These are phyloP conservation scores for Notocelia uddmanniana DNA, from an alignment of 2,888 invertebrate species.

Conservation along the genomic window DNA sequence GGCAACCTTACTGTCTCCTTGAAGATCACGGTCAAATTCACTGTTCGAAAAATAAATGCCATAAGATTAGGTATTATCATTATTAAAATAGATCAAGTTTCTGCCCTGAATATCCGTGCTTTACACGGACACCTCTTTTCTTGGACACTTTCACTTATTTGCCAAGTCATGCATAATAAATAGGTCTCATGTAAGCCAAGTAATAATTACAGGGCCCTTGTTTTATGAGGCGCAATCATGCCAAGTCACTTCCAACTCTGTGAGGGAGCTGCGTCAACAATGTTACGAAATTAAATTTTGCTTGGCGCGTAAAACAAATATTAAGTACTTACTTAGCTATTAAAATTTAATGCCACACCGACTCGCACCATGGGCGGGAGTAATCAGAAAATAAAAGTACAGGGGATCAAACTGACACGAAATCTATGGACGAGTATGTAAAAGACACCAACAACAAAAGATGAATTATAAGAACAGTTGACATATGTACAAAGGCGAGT, in stretches of 20 bases:
- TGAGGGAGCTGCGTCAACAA: slow-evolving; percentile 9
- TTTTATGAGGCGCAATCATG: slow-evolving; percentile 23
- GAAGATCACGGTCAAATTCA: no score
- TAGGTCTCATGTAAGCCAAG: slow-evolving; percentile 12
- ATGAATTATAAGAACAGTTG: no score
- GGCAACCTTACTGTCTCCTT: no score
- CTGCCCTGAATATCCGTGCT: no score
- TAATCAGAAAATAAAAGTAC: neutral
- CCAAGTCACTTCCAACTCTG: slow-evolving; percentile 16
- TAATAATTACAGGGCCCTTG: slow-evolving; percentile 11
- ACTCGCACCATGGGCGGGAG: neutral
- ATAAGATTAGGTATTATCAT: no score
- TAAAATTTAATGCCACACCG: slow-evolving; percentile 1
- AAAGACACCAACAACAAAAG: no score
- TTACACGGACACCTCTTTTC: neutral
- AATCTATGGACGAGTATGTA: no score
- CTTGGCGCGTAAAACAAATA: slow-evolving; percentile 12
- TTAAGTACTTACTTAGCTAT: neutral
- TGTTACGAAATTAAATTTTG: slow-evolving; percentile 17
- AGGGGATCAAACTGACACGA: neutral
- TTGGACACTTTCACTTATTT: neutral
- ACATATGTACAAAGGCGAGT: no score
- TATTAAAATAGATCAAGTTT: no score
- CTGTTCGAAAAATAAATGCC: no score
- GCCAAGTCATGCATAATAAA: slow-evolving; percentile 23